A percentile compares a stretch with the other conserved stretches of the same genome.
phyloP scores from a whole-genome alignment of 2,113 vertebrate species.

The Oostethus manadensis region DNA sequence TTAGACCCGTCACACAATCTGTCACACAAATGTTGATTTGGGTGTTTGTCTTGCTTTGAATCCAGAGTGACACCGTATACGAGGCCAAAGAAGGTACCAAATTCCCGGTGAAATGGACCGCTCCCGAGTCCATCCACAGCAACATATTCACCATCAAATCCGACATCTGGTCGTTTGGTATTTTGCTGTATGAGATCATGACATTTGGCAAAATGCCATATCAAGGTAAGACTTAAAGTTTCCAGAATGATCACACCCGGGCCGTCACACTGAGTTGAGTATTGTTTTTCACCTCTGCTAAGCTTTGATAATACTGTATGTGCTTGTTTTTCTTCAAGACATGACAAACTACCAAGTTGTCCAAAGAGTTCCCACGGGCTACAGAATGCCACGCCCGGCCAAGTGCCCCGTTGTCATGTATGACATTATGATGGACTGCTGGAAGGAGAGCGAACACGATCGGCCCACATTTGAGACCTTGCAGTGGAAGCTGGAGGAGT shows the following conservation, averaged over 20 bases:
- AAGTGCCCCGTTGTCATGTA: slow-evolving; percentile 76
- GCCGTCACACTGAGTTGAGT: too few species aligned
- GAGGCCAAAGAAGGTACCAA: slow-evolving; percentile 80
- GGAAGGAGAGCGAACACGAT: slow-evolving; percentile 60
- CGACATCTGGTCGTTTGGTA: slow-evolving; percentile 95
- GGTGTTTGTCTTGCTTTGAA: not conserved
- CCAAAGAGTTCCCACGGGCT: slow-evolving; percentile 72
- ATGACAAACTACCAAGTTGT: slow-evolving; percentile 79
- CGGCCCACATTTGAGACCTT: slow-evolving; percentile 85
- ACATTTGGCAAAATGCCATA: slow-evolving; percentile 93
- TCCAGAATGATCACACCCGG: not conserved
- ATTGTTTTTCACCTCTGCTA: not conserved
- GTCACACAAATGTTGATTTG: too few species aligned
- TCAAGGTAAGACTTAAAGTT: slow-evolving; percentile 70
- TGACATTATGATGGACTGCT: slow-evolving; percentile 83
- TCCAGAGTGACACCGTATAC: slow-evolving; percentile 80
- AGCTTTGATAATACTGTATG: not conserved
- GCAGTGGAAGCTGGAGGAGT: slow-evolving; percentile 78
- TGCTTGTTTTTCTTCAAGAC: slow-evolving; percentile 60
- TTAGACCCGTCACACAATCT: too few species aligned
- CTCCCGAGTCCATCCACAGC: slow-evolving; percentile 80
- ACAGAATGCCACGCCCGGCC: slow-evolving; percentile 77
- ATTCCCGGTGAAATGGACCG: slow-evolving; percentile 97
- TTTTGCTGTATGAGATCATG: slow-evolving; percentile 91
- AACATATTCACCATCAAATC: slow-evolving; percentile 90